Conservation (phyloP, 2,888 invertebrate species). For the Branchellion lobata region DNA sequence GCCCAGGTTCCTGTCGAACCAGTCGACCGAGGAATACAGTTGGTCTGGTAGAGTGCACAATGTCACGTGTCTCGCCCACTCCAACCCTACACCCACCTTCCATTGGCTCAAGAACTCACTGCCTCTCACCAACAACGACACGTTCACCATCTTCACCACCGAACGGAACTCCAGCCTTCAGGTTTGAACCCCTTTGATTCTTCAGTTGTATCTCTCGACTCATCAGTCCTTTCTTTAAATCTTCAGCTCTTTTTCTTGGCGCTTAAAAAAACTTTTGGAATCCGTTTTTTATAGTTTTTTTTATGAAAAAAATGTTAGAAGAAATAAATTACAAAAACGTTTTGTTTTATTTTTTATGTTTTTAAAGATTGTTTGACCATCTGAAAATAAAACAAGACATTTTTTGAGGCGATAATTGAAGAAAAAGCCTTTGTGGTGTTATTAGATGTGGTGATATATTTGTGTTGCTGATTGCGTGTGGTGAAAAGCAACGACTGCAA, state of each 20-base stretch:
- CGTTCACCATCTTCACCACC: conserved; percentile 49
- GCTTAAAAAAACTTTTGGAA: background rate
- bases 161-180: conserved; percentile 48
- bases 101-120: conserved; percentile 46
- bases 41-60: conserved; percentile 52
- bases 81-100: conserved; percentile 50
- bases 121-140: conserved; percentile 46
- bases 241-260: no score
- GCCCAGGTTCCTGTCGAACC: conserved; percentile 44
- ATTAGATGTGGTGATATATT: no score
- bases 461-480: no score
- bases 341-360: no score
- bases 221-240: background rate
- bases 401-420: no score
- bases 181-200: conserved; percentile 42
- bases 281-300: background rate
- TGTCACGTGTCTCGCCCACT: conserved; percentile 50
- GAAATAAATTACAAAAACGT: no score
- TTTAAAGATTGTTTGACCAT: no score
- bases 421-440: no score
- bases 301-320: no score
- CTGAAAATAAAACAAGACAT: no score
- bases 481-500: no score
- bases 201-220: background rate
- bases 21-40: conserved; percentile 46